These are phyloP conservation scores for Gibbula magus DNA, from an alignment of 2,888 invertebrate species.

Conservation along the genomic window DNA sequence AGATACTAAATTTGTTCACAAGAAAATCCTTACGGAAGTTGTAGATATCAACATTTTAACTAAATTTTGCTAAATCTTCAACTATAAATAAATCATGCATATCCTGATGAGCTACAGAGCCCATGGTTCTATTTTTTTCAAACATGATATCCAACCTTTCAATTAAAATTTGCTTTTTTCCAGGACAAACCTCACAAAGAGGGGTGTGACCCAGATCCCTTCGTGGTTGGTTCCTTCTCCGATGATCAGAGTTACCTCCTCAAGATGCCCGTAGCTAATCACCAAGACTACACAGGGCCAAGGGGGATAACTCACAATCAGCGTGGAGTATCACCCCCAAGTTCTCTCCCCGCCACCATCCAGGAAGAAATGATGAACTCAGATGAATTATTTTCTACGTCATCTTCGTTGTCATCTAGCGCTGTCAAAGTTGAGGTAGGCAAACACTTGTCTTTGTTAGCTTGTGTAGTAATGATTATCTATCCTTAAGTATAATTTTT, in stretches of 20 bases:
- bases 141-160: background rate
- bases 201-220: background rate
- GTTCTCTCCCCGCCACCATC: background rate
- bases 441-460: too few relatives aligned
- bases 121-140: too few relatives aligned
- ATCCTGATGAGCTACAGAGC: too few relatives aligned
- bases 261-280: constrained; percentile 8
- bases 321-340: background rate
- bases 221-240: constrained; percentile 25
- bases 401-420: constrained; percentile 9
- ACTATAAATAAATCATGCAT: too few relatives aligned
- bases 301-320: background rate
- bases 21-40: too few relatives aligned
- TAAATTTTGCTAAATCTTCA: background rate
- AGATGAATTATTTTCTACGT: constrained; percentile 33
- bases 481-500: too few relatives aligned
- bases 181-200: background rate
- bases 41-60: too few relatives aligned
- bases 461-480: too few relatives aligned
- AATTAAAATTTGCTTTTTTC: background rate
- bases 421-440: constrained; percentile 29
- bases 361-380: constrained; percentile 31
- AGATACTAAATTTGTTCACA: too few relatives aligned
- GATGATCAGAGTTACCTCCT: constrained; percentile 31
- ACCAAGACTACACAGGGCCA: background rate